Evolutionary conservation across 2,113 vertebrate genomes (phyloP).

Genomic region (Perca fluviatilis): DNA sequence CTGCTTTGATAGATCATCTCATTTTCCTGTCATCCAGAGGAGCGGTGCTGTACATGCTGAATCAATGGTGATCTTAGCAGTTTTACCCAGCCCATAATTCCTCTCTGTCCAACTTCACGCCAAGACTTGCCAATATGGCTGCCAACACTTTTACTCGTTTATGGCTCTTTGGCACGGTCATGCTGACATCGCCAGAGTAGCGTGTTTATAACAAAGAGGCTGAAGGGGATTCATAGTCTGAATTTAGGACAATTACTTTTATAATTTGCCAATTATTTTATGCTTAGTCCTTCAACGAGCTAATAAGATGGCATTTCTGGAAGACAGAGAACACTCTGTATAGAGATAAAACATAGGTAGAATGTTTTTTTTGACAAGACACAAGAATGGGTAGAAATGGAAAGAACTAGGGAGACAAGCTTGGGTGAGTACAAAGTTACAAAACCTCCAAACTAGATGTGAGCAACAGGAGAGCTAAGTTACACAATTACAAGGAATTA

Average conservation of each 20-base stretch:
- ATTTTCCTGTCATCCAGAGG: conserved; percentile 58
- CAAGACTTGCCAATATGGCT: conserved; percentile 21
- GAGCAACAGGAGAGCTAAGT: conserved; percentile 47
- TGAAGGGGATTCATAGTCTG: not conserved
- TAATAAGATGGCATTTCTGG: not conserved
- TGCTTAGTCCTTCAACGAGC: not conserved
- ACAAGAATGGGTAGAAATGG: not conserved
- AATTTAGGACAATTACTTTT: conserved; percentile 19
- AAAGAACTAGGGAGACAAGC: conserved; percentile 8
- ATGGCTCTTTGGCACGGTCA: conserved; percentile 47
- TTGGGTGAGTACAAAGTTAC: conserved; percentile 22
- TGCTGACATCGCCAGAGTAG: conserved; percentile 60
- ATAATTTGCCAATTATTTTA: conserved; percentile 5
- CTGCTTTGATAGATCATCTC: conserved; percentile 57
- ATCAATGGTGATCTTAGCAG: conserved; percentile 71
- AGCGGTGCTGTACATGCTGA: conserved; percentile 57
- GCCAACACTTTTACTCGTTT: conserved; percentile 63
- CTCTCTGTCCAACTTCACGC: conserved; percentile 25
- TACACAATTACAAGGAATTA: conserved; percentile 6
- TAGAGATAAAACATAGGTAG: not conserved
- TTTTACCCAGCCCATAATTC: conserved; percentile 68
- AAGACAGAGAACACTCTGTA: not conserved
- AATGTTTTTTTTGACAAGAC: not conserved
- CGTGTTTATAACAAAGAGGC: conserved; percentile 23
- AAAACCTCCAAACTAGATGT: conserved; percentile 62